Percentiles rank a stretch among this genome's conserved stretches.
Evolutionary conservation across 35 echinoderm and acorn worm species (phyloP).

Genomic region (Amphiura filiformis): DNA sequence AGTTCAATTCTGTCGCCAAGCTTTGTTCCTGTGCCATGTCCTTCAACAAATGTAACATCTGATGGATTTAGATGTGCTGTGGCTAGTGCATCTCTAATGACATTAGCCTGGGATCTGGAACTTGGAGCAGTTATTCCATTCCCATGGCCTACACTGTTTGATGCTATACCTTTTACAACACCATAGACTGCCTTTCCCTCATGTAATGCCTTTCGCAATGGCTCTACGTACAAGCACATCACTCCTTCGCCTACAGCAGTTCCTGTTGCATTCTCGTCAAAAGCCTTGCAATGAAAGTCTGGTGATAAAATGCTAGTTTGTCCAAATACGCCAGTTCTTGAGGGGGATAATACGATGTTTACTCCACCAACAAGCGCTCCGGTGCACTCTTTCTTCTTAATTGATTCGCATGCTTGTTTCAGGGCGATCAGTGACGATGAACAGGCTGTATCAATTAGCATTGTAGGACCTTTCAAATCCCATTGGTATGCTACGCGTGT

Average conservation of each 20-base stretch:
- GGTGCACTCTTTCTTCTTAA: neutral
- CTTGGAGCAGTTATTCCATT: conserved; percentile 13
- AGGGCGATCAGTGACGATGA: neutral
- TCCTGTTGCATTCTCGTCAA: neutral
- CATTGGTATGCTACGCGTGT: neutral
- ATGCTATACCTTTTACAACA: conserved; percentile 18
- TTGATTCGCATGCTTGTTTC: neutral
- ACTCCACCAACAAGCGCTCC: neutral
- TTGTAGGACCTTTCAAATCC: neutral
- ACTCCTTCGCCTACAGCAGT: conserved; percentile 18
- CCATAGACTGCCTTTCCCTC: neutral
- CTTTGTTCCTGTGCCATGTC: neutral
- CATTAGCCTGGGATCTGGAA: conserved; percentile 3
- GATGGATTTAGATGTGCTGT: neutral
- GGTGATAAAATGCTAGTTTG: neutral
- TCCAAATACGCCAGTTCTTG: neutral
- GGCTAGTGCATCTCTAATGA: neutral
- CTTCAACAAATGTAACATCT: conserved; percentile 23
- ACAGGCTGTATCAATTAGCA: neutral
- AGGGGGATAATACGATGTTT: neutral
- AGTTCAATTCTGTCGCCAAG: neutral
- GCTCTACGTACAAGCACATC: conserved; percentile 1
- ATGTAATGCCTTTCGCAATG: neutral
- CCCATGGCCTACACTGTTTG: neutral
- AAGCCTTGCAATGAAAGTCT: neutral